phyloP scores from a whole-genome alignment of 2,113 vertebrate genomes.

The Serilophus lunatus region DNA sequence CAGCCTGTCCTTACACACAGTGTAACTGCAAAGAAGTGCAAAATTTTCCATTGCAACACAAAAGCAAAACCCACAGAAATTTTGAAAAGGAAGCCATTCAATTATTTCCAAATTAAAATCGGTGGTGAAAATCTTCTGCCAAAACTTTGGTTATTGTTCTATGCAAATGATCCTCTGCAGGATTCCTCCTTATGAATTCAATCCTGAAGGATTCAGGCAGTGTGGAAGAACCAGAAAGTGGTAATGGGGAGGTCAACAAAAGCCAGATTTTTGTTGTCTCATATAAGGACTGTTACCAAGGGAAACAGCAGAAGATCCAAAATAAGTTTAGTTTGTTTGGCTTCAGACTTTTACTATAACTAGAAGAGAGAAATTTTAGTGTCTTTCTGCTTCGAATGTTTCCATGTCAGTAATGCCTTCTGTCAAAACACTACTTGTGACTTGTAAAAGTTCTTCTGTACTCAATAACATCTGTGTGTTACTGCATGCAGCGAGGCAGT shows the following conservation, averaged over 20 bases:
- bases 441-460: not conserved
- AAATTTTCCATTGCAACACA: conserved; percentile 1
- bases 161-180: not conserved
- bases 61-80: not conserved
- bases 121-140: not conserved
- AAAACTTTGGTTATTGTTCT: not conserved
- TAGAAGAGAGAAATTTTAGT: not conserved
- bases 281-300: not conserved
- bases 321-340: not conserved
- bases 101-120: not conserved
- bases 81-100: not conserved
- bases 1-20: not conserved
- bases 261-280: not conserved
- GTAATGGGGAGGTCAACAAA: not conserved
- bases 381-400: not conserved
- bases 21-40: not conserved
- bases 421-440: not conserved
- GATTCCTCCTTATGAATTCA: not conserved
- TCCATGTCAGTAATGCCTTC: not conserved
- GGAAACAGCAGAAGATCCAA: not conserved
- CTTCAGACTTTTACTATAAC: not conserved
- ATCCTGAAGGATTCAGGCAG: not conserved
- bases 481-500: not conserved
- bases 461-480: not conserved
- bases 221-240: not conserved